Percentiles rank a stretch among this genome's conserved stretches.
Evolutionary conservation across 2,797 vertebrate genomes (phyloP).

Genomic region (Passerculus sandwichensis): DNA sequence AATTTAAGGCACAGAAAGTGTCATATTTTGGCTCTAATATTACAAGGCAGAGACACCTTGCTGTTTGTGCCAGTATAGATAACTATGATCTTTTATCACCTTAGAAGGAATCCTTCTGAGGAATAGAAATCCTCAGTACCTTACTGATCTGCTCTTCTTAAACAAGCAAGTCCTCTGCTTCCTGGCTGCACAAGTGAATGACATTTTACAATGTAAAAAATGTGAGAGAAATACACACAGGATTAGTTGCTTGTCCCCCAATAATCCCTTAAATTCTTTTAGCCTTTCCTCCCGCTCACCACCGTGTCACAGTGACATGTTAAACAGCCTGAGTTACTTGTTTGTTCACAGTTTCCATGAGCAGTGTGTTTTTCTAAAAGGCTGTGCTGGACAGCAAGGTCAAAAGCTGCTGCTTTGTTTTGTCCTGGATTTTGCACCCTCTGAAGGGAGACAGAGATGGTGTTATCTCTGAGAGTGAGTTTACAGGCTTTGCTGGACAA

Average conservation of each 20-base stretch:
- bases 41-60: slow-evolving; percentile 50
- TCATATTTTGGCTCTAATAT: slow-evolving; percentile 39
- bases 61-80: slow-evolving; percentile 59
- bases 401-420: slow-evolving; percentile 48
- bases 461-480: neutral
- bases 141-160: slow-evolving; percentile 42
- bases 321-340: slow-evolving; percentile 41
- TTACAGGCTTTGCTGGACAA: slow-evolving; percentile 9
- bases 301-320: slow-evolving; percentile 1
- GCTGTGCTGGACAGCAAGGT: slow-evolving; percentile 12
- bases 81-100: slow-evolving; percentile 55
- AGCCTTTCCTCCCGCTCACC: neutral
- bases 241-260: slow-evolving; percentile 39
- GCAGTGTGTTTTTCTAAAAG: neutral
- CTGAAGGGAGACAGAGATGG: neutral
- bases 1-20: slow-evolving; percentile 36
- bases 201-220: slow-evolving; percentile 37
- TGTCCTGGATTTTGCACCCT: slow-evolving; percentile 34
- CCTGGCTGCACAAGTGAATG: neutral
- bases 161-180: slow-evolving; percentile 39
- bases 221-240: neutral
- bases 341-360: slow-evolving; percentile 32
- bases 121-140: slow-evolving; percentile 39
- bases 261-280: slow-evolving; percentile 56
- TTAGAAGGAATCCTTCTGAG: slow-evolving; percentile 52